A percentile compares a stretch with the other conserved stretches of the same genome.
These are phyloP conservation scores for Peromyscus nudipes DNA, from an alignment of 2,797 vertebrate genomes.

Conservation along the genomic window DNA sequence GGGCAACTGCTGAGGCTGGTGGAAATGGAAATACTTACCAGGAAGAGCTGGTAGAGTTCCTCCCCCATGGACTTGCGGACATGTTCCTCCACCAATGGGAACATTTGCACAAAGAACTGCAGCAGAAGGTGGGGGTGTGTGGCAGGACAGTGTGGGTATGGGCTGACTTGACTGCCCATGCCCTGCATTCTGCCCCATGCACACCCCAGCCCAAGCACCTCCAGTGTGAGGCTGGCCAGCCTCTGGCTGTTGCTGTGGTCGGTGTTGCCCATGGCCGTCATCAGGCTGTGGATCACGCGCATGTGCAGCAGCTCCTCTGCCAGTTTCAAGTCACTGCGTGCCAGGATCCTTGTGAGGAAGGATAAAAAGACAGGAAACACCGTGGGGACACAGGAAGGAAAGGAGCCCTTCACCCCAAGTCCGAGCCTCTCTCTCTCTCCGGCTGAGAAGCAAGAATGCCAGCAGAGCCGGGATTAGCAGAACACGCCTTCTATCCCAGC, in stretches of 20 bases:
- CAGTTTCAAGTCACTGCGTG: conserved; percentile 84
- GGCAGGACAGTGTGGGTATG: background rate
- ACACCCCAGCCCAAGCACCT: conserved; percentile 84
- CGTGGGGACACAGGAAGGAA: background rate
- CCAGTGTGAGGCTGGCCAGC: conserved; percentile 91
- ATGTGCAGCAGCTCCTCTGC: conserved; percentile 90
- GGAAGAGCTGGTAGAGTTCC: conserved; percentile 89
- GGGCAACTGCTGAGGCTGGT: background rate
- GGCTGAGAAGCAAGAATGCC: background rate
- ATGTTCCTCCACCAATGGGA: conserved; percentile 87
- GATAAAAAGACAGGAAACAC: background rate
- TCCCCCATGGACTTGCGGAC: conserved; percentile 88
- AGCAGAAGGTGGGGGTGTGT: background rate
- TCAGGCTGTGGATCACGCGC: conserved; percentile 89
- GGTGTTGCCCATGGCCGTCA: conserved; percentile 91
- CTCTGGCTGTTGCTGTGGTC: conserved; percentile 91
- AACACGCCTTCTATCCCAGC: background rate
- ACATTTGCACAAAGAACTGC: conserved; percentile 90
- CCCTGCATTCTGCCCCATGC: background rate
- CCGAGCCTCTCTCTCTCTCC: background rate
- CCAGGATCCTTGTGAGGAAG: conserved; percentile 87
- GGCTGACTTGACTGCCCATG: background rate
- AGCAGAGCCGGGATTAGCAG: background rate
- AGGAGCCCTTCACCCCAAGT: background rate
- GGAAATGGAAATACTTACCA: conserved; percentile 84